phyloP scores from a whole-genome alignment of 2,797 vertebrate genomes.

The Melanogrammus aeglefinus region DNA sequence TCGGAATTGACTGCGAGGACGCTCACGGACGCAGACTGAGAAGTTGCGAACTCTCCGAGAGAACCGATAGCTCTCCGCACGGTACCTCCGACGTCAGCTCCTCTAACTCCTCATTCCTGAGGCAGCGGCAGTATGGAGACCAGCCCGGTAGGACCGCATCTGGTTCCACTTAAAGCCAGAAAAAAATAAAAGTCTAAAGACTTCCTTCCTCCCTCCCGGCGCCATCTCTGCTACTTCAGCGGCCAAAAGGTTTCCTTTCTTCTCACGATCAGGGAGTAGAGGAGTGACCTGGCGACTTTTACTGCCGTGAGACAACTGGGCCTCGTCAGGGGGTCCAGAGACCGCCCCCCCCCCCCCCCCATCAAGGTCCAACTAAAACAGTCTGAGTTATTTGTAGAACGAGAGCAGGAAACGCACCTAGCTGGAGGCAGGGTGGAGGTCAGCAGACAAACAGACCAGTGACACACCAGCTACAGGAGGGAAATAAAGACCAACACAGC shows the following conservation, averaged over 20 bases:
- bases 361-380: background rate
- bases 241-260: background rate
- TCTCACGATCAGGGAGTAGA: background rate
- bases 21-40: background rate
- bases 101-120: background rate
- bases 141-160: background rate
- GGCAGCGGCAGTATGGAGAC: background rate
- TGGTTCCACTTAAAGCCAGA: background rate
- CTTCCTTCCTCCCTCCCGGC: background rate
- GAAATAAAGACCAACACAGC: background rate
- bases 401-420: background rate
- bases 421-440: background rate
- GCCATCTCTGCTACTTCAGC: background rate
- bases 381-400: background rate
- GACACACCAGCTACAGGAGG: background rate
- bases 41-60: background rate
- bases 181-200: background rate
- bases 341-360: background rate
- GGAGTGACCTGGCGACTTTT: background rate
- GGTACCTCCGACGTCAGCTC: background rate
- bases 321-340: background rate
- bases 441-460: no score
- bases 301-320: background rate
- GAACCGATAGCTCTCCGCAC: background rate
- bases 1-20: no score